phyloP scores from a whole-genome alignment of 2,113 vertebrate species.

The Microcebus lehilahytsara region DNA sequence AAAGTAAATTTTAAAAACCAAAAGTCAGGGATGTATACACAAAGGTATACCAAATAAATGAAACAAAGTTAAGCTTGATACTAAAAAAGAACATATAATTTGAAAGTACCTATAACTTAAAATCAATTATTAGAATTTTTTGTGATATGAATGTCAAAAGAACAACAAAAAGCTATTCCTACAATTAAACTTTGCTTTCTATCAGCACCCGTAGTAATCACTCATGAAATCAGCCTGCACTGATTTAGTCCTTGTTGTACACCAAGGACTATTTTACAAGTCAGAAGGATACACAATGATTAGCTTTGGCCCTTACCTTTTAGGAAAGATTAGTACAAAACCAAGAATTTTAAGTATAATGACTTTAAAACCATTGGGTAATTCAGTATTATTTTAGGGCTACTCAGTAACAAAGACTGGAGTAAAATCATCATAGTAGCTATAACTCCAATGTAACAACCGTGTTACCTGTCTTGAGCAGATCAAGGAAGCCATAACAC shows the following conservation, averaged over 20 bases:
- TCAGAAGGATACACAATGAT: not conserved
- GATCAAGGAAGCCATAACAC: constrained; percentile 94
- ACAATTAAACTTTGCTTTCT: not conserved
- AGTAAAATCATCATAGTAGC: not conserved
- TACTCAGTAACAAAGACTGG: not conserved
- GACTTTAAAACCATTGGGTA: not conserved
- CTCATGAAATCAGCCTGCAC: not conserved
- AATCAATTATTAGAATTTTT: not conserved
- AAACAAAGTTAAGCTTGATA: not conserved
- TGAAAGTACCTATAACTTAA: not conserved
- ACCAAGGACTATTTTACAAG: not conserved
- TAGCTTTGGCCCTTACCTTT: not conserved
- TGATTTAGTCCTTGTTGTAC: not conserved
- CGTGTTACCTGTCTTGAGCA: constrained; percentile 93
- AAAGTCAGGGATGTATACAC: not conserved
- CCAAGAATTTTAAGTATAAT: not conserved
- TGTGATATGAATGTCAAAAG: not conserved
- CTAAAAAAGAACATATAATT: not conserved
- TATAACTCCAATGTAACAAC: not conserved
- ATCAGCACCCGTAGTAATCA: not conserved
- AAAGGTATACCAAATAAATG: not conserved
- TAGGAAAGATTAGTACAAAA: not conserved
- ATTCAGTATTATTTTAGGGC: not conserved
- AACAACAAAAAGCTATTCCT: not conserved
- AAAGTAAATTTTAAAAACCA: not conserved